phyloP scores from a whole-genome alignment of 2,888 invertebrate genomes.

The Netelia inedita region DNA sequence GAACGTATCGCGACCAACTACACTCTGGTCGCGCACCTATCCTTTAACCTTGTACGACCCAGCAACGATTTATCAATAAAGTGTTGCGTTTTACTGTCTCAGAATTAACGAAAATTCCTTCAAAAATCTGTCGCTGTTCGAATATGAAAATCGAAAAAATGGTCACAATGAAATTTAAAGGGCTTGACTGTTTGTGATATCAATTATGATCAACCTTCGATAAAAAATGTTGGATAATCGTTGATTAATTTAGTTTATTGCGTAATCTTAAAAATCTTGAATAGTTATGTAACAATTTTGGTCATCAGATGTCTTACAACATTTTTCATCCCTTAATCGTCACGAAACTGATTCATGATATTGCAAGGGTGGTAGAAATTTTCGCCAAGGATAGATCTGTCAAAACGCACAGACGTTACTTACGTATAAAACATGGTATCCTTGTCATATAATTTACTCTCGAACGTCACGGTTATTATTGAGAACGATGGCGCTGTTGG shows the following conservation, averaged over 20 bases:
- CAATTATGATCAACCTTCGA: too few relatives aligned
- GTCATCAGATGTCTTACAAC: too few relatives aligned
- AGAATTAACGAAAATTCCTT: constrained; percentile 41
- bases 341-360: not conserved
- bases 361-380: not conserved
- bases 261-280: too few relatives aligned
- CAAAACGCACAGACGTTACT: not conserved
- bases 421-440: not conserved
- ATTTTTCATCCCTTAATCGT: too few relatives aligned
- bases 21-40: constrained; percentile 2
- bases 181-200: too few relatives aligned
- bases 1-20: constrained; percentile 15
- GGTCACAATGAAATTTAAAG: too few relatives aligned
- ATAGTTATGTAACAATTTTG: too few relatives aligned
- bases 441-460: constrained; percentile 51
- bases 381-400: not conserved
- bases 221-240: too few relatives aligned
- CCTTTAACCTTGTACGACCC: constrained; percentile 24
- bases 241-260: too few relatives aligned
- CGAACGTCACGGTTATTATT: constrained; percentile 33
- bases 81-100: constrained; percentile 35
- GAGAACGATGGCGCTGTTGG: constrained; percentile 43
- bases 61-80: constrained; percentile 50
- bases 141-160: not conserved
- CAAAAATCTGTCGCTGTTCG: constrained; percentile 22